Base-by-base conservation (phyloP, 2,888 invertebrate species). In the Sylvicola cinctus region DNA sequence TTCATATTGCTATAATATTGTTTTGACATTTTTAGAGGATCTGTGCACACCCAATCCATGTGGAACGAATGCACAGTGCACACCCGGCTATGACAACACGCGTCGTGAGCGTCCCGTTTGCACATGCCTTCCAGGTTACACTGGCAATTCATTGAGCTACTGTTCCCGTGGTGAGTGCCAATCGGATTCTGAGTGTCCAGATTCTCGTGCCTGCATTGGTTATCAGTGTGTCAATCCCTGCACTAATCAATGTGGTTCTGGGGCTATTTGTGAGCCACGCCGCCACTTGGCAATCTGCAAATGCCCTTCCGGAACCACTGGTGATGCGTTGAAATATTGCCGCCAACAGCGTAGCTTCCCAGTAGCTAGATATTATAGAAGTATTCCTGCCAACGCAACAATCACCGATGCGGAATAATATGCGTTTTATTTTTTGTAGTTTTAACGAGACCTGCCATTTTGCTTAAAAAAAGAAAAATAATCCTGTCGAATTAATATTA, bases 1-100 rank as follows among this genome's bases (percentile, higher is more conserved):
- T 12, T 29, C 11, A 27, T 34, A 17, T 39, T 32, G 28, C 16
- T 29, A 14, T 16, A n/a, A 7, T 10, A 23, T 17, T 35, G 11
- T 30, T 36, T 29, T 28, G 17, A 3, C 29, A 10, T 11, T 25
- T 50, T 3, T 45, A 80, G 84, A 68, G 49, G 85, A 87, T 49
- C 65, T 85, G 3, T 85, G 85, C 50, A 68, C 71, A 42, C 85
- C 84, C 1, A 85, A 84, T 59, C 85, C 84, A n/a, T 87, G 85
- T 44, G 87, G 85, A 28, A 58, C 59, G 11, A 58, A 58, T 40
- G 55, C 57, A 31, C 48, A 54, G 39, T 87, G 87, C 48, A 71
- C 74, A 13, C 83, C 85, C 0, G 87, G 87, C 3, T 74, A 77
- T 49, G 85, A 87, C 52, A 74, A 74, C 39, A 71, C 74, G 5